These are phyloP conservation scores for Lycopodina hypogea DNA, from an alignment of 37 sponge, comb jelly and placozoan species.

Conservation along the genomic window DNA sequence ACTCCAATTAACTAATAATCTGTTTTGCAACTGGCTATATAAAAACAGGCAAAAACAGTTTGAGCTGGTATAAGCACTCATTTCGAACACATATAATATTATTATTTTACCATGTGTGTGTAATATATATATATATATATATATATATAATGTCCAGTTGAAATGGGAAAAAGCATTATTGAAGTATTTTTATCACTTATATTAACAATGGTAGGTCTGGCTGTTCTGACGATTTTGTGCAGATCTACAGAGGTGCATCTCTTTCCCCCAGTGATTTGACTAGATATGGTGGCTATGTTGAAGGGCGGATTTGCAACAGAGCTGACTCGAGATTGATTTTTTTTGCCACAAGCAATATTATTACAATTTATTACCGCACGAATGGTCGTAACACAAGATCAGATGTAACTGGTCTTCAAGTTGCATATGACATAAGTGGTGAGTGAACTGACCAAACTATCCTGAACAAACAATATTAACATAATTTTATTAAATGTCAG, in stretches of 20 bases:
- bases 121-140: too few relatives aligned
- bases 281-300: neutral
- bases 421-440: neutral
- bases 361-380: conserved; percentile 11
- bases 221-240: conserved; percentile 7
- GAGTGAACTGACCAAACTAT: neutral
- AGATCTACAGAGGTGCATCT: neutral
- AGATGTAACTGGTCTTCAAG: neutral
- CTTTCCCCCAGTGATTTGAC: neutral
- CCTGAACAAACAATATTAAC: neutral
- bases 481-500: neutral
- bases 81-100: too few relatives aligned
- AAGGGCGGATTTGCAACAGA: conserved; percentile 1
- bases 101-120: too few relatives aligned
- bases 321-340: neutral
- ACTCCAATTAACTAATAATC: neutral
- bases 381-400: neutral
- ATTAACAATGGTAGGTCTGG: neutral
- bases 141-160: too few relatives aligned
- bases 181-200: neutral
- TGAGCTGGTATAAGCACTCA: too few relatives aligned
- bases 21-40: too few relatives aligned
- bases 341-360: neutral
- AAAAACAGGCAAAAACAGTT: too few relatives aligned
- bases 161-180: too few relatives aligned